Conservation (phyloP, 2,797 vertebrate genomes). For the Hypotaenidia okinawae region DNA sequence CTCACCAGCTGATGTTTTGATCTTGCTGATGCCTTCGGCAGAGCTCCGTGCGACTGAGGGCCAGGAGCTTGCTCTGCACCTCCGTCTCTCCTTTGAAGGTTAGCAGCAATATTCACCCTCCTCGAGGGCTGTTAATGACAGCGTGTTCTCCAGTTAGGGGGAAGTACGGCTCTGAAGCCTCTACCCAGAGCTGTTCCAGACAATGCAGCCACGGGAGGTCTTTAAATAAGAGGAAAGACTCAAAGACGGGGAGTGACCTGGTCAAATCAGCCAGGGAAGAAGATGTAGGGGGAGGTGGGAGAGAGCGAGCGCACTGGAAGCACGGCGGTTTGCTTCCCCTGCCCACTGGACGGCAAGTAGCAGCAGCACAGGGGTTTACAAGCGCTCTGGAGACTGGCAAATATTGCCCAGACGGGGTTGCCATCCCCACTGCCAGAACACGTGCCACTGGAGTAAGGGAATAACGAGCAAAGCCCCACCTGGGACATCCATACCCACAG, state of each 20-base stretch:
- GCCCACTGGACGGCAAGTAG: background rate
- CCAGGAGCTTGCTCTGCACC: background rate
- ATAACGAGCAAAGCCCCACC: background rate
- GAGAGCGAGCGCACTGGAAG: background rate
- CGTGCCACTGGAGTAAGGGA: background rate
- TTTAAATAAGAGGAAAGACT: background rate
- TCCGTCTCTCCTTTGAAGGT: background rate
- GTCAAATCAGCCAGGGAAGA: slow-evolving; percentile 1
- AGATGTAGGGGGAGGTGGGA: background rate
- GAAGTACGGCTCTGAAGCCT: slow-evolving; percentile 6
- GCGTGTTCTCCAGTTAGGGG: background rate
- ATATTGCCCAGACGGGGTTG: background rate
- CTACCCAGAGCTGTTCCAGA: slow-evolving; percentile 19
- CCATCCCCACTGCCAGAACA: background rate
- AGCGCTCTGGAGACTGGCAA: background rate
- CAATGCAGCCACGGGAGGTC: background rate
- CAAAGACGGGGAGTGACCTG: slow-evolving; percentile 21
- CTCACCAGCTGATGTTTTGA: background rate
- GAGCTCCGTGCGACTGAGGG: background rate
- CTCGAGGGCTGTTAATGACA: background rate
- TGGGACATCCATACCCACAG: background rate
- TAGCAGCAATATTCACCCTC: background rate
- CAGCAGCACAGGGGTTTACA: background rate
- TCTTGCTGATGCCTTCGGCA: slow-evolving; percentile 3
- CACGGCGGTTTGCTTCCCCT: rapidly evolving